phyloP scores from a whole-genome alignment of 2,888 invertebrate genomes.

The Agrotis exclamationis region DNA sequence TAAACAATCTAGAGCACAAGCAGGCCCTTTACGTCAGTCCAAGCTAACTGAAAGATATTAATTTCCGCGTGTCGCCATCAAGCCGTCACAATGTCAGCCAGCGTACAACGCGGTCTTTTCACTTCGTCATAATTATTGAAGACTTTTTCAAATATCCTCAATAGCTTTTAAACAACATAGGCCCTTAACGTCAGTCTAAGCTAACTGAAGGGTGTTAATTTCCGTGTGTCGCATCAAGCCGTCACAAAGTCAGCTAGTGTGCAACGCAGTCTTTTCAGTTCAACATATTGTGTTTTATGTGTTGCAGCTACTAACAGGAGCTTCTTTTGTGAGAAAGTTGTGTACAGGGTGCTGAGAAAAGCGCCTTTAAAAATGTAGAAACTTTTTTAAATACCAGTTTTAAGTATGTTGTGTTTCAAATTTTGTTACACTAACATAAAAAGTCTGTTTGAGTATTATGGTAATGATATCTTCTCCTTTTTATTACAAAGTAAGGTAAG shows the following conservation, averaged over 20 bases:
- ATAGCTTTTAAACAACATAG: no score
- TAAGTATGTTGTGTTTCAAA: no score
- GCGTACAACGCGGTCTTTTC: background rate
- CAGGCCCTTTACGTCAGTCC: background rate
- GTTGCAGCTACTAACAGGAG: slow-evolving; percentile 11
- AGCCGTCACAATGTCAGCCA: slow-evolving; percentile 7
- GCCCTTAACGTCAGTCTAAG: background rate
- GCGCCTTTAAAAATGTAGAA: background rate
- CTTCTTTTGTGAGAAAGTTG: background rate
- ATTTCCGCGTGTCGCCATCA: background rate
- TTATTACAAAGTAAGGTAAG: no score
- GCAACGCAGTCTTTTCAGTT: slow-evolving; percentile 8
- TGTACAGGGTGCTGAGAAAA: background rate
- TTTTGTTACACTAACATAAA: no score
- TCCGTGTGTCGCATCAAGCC: slow-evolving; percentile 14
- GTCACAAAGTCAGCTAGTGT: slow-evolving; percentile 8
- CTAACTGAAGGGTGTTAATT: slow-evolving; percentile 6
- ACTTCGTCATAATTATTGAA: no score
- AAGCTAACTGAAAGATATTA: background rate
- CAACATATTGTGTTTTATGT: slow-evolving; percentile 2
- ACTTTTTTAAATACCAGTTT: no score
- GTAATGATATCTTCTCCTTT: no score
- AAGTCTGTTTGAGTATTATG: no score
- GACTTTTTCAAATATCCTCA: background rate
- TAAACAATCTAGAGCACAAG: no score